Conservation (phyloP, 2,113 vertebrate genomes). For the Podiceps cristatus region DNA sequence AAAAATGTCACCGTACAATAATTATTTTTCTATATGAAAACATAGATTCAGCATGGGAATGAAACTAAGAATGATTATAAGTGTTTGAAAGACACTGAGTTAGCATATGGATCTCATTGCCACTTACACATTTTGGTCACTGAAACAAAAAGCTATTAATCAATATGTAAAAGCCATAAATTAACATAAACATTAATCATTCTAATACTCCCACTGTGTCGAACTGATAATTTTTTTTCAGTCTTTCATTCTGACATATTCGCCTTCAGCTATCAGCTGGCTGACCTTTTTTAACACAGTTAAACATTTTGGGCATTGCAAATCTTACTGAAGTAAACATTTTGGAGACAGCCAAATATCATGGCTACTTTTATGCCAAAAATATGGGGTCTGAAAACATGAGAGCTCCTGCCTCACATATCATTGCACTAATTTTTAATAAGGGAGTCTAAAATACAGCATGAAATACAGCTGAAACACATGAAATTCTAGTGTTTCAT, state of each 20-base stretch:
- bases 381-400: background rate
- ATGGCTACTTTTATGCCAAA: background rate
- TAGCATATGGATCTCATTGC: conserved; percentile 80
- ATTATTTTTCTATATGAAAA: conserved; percentile 56
- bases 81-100: conserved; percentile 62
- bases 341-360: conserved; percentile 25
- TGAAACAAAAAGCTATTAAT: conserved; percentile 77
- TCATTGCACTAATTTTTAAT: background rate
- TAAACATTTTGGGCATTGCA: conserved; percentile 55
- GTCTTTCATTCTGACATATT: conserved; percentile 65
- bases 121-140: conserved; percentile 71
- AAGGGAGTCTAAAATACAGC: background rate
- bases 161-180: conserved; percentile 76
- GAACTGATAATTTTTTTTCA: conserved; percentile 62
- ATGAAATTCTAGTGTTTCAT: background rate
- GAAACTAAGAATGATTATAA: conserved; percentile 50
- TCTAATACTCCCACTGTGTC: conserved; percentile 74
- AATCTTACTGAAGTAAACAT: conserved; percentile 51
- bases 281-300: conserved; percentile 46
- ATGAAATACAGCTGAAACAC: background rate
- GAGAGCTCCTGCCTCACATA: background rate
- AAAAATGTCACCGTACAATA: background rate
- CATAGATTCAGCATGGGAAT: conserved; percentile 58
- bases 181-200: conserved; percentile 79
- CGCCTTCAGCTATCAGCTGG: conserved; percentile 71